Percentiles rank a stretch among this genome's conserved stretches.
Conservation (phyloP, 2,888 invertebrate genomes). For the Argyresthia albistria region DNA sequence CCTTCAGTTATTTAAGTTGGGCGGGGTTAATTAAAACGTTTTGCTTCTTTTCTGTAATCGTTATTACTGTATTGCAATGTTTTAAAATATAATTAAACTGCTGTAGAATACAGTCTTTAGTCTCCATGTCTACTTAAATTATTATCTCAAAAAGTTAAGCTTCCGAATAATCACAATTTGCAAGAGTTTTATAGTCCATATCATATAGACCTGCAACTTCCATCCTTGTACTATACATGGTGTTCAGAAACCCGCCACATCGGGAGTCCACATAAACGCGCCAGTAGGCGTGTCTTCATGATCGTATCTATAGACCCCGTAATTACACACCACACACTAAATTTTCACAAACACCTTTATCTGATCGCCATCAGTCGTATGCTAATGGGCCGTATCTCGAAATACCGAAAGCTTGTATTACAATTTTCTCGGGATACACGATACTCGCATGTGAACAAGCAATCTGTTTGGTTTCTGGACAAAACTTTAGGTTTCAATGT, state of each 20-base stretch:
- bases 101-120: too few species aligned
- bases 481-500: neutral
- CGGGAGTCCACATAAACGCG: conserved; percentile 26
- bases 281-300: conserved; percentile 40
- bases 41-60: neutral
- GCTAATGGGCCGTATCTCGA: conserved; percentile 54
- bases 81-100: conserved; percentile 9
- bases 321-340: conserved; percentile 59
- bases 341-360: conserved; percentile 59
- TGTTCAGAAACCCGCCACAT: conserved; percentile 21
- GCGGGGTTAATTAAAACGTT: neutral
- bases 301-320: conserved; percentile 42
- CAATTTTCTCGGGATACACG: neutral
- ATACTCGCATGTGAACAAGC: neutral
- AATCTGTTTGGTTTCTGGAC: neutral
- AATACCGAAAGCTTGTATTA: conserved; percentile 37
- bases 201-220: too few species aligned
- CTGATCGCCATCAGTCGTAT: conserved; percentile 49
- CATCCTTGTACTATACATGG: conserved; percentile 9
- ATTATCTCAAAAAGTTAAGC: too few species aligned
- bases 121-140: too few species aligned
- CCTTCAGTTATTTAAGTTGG: too few species aligned
- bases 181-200: too few species aligned
- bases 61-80: conserved; percentile 6
- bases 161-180: too few species aligned